Conservation (phyloP, 1,140 invertebrate species). For the Grapholita molesta region DNA sequence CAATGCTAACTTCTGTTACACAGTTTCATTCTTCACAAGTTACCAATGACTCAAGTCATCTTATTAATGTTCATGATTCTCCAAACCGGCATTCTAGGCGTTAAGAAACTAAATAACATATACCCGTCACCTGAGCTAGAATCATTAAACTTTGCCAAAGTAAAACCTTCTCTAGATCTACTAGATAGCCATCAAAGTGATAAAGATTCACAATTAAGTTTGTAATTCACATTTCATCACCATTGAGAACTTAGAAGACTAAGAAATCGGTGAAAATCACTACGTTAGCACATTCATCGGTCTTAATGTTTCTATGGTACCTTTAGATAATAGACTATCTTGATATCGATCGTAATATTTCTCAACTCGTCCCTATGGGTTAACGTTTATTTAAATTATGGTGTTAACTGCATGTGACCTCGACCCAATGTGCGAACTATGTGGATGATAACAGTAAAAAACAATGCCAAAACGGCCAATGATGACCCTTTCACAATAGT, state of each 20-base stretch:
- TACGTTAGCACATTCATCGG: background rate
- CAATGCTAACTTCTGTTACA: background rate
- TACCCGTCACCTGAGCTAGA: background rate
- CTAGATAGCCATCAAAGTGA: background rate
- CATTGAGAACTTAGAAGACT: background rate
- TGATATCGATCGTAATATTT: background rate
- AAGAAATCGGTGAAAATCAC: constrained; percentile 15
- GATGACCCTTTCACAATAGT: constrained; percentile 5
- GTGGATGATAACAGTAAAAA: background rate
- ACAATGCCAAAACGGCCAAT: background rate
- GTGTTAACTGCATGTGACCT: background rate
- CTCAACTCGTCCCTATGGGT: background rate
- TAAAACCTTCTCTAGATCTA: background rate
- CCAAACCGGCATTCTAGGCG: background rate
- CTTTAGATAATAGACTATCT: background rate
- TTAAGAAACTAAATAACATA: constrained; percentile 13
- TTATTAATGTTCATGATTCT: constrained; percentile 15
- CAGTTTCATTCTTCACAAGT: background rate
- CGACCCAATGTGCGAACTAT: background rate
- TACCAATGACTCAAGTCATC: background rate
- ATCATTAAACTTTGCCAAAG: constrained; percentile 3
- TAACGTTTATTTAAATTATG: background rate
- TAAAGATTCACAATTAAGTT: constrained; percentile 3
- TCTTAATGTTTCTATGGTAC: background rate
- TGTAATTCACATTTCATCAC: constrained; percentile 7